These are phyloP conservation scores for Diadema setosum DNA, from an alignment of 35 echinoderm and acorn worm genomes.

Conservation along the genomic window DNA sequence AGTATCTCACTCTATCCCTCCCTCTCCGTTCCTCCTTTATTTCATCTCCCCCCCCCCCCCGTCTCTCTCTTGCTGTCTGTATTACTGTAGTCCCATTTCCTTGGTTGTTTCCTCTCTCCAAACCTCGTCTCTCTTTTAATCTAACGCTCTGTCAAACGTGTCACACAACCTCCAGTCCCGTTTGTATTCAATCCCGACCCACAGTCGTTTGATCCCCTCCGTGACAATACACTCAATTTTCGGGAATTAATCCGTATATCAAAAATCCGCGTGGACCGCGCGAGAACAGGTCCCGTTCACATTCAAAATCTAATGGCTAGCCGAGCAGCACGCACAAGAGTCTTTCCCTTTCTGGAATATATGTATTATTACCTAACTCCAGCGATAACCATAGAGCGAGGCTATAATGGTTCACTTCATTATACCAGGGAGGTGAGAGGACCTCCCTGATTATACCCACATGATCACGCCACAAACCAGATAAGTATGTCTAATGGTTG, in stretches of 20 bases:
- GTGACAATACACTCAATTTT: conserved; percentile 33
- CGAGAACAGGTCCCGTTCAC: background rate
- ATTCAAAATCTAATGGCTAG: background rate
- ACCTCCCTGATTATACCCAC: no score
- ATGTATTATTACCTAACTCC: no score
- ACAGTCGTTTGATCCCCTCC: background rate
- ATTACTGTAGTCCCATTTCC: background rate
- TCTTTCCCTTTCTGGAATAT: no score
- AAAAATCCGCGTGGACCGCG: background rate
- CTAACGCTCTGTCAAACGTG: background rate
- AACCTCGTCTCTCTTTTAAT: background rate
- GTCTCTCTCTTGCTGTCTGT: background rate
- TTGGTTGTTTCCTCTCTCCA: background rate
- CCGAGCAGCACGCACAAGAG: no score
- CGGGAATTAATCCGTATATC: conserved; percentile 32
- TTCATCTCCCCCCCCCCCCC: background rate
- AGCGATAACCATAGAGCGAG: no score
- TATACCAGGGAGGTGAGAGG: no score
- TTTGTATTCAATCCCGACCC: background rate
- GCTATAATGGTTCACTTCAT: no score
- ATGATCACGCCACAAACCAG: no score
- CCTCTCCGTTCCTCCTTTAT: background rate
- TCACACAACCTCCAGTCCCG: background rate
- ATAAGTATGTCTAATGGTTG: no score
- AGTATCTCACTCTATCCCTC: background rate